Evolutionary conservation across 2,888 invertebrate species (phyloP).

Genomic region (Glomeris marginata): DNA sequence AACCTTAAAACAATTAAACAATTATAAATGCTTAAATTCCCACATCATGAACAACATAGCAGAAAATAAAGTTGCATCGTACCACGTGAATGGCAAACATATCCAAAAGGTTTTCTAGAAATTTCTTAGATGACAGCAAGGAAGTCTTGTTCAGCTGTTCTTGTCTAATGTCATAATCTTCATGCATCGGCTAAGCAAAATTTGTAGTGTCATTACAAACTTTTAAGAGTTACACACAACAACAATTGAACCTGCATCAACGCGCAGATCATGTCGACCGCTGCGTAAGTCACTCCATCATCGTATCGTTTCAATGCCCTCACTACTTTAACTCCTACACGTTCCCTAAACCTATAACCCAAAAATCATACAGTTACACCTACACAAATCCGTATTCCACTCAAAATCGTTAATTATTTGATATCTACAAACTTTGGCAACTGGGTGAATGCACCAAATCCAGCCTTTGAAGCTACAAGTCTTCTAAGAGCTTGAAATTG

Average conservation of each 20-base stretch:
- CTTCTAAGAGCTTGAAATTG: constrained; percentile 89
- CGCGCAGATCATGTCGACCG: constrained; percentile 92
- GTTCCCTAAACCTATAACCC: constrained; percentile 68
- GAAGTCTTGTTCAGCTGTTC: constrained; percentile 97
- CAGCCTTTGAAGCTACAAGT: constrained; percentile 92
- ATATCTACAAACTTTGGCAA: constrained; percentile 57
- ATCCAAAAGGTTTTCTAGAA: constrained; percentile 80
- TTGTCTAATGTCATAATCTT: constrained; percentile 88
- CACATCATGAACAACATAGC: not conserved
- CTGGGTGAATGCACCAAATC: constrained; percentile 88
- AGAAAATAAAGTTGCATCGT: constrained; percentile 20
- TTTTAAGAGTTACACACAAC: too few species aligned
- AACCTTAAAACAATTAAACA: constrained; percentile 39
- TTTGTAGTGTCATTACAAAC: too few species aligned
- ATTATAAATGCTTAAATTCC: not conserved
- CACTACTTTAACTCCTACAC: constrained; percentile 83
- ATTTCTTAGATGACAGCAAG: constrained; percentile 74
- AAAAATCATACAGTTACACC: not conserved
- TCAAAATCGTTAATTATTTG: not conserved
- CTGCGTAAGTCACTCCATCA: constrained; percentile 84
- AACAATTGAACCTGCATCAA: constrained; percentile 57
- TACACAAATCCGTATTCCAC: not conserved
- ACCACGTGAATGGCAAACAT: constrained; percentile 94
- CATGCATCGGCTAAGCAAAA: constrained; percentile 58
- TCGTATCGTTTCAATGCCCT: constrained; percentile 73